phyloP scores from a whole-genome alignment of 2,797 vertebrate genomes.

The Lepus townsendii region DNA sequence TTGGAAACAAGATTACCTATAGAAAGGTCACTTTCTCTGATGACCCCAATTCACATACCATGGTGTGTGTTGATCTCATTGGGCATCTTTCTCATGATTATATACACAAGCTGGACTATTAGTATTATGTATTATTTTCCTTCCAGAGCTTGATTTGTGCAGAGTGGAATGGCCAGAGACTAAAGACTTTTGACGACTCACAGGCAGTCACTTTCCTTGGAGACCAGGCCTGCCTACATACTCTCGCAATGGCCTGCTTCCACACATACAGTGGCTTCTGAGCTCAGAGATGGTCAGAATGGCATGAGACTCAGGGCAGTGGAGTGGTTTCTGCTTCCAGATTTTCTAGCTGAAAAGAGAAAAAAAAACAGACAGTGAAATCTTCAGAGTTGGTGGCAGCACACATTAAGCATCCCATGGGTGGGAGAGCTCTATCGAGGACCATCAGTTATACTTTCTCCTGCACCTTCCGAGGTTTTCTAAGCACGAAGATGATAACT shows the following conservation, averaged over 20 bases:
- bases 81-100: slow-evolving; percentile 51
- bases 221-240: slow-evolving; percentile 58
- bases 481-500: neutral
- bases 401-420: neutral
- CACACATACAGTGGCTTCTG: slow-evolving; percentile 65
- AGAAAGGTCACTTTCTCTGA: neutral
- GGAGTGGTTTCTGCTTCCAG: slow-evolving; percentile 89
- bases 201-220: slow-evolving; percentile 82
- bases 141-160: slow-evolving; percentile 54
- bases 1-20: slow-evolving; percentile 65
- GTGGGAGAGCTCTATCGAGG: neutral
- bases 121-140: neutral
- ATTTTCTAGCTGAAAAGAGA: slow-evolving; percentile 90
- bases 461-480: neutral
- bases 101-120: slow-evolving; percentile 24
- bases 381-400: neutral
- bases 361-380: slow-evolving; percentile 84
- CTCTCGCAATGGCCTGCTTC: slow-evolving; percentile 66
- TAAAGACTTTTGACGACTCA: slow-evolving; percentile 72
- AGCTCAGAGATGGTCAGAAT: slow-evolving; percentile 76
- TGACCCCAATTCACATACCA: slow-evolving; percentile 44
- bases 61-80: neutral
- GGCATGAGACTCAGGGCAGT: slow-evolving; percentile 83
- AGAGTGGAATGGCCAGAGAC: slow-evolving; percentile 74
- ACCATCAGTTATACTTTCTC: neutral